A percentile compares a stretch with the other conserved stretches of the same genome.
Conservation (phyloP, 2,888 invertebrate species). For the Tridacna crocea region DNA sequence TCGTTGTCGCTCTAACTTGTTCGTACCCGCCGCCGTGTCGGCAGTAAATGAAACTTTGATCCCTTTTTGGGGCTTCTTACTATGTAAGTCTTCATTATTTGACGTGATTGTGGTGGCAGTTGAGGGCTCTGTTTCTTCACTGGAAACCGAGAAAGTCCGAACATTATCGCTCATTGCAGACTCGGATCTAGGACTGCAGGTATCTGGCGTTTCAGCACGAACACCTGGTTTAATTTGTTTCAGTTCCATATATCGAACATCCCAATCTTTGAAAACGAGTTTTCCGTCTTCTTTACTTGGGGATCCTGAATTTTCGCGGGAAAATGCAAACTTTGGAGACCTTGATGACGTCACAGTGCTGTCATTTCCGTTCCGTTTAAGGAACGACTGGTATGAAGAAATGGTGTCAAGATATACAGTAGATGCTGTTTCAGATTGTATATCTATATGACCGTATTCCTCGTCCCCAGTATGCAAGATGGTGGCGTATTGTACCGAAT, state of each 20-base stretch:
- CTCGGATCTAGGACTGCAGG: constrained; percentile 29
- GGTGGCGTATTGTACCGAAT: constrained; percentile 53
- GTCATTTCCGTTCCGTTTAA: constrained; percentile 46
- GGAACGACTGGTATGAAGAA: constrained; percentile 56
- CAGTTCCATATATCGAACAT: constrained; percentile 10
- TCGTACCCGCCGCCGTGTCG: neutral
- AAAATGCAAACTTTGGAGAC: constrained; percentile 13
- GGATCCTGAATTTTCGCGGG: constrained; percentile 12
- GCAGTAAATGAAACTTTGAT: constrained; percentile 45
- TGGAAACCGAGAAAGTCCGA: constrained; percentile 35
- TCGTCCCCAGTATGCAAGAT: constrained; percentile 53
- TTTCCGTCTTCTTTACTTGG: constrained; percentile 8
- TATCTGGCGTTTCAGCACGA: constrained; percentile 17
- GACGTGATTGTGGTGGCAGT: neutral
- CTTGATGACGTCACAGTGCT: constrained; percentile 31
- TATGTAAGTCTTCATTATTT: constrained; percentile 11
- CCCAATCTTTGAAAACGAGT: neutral
- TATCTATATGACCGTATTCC: constrained; percentile 49
- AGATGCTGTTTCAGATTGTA: constrained; percentile 48
- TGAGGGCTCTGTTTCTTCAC: constrained; percentile 38
- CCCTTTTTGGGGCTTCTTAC: constrained; percentile 12
- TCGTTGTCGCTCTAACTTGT: constrained; percentile 4
- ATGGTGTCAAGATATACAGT: constrained; percentile 52
- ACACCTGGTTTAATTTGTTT: neutral
- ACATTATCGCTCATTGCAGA: constrained; percentile 21